Conservation (phyloP, 2,113 vertebrate genomes). For the Cinclus mexicanus region DNA sequence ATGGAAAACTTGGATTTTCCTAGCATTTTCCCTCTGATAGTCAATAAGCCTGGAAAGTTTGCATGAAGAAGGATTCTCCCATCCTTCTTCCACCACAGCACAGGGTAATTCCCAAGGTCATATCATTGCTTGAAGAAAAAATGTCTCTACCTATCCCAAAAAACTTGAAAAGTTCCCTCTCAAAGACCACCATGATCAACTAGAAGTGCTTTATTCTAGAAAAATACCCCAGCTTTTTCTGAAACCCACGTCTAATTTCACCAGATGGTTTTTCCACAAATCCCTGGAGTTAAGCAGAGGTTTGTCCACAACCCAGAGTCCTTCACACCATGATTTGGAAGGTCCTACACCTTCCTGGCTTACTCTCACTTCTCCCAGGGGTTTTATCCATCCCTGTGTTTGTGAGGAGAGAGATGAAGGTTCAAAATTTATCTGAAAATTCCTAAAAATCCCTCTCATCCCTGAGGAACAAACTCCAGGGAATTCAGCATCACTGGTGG, state of each 20-base stretch:
- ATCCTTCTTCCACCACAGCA: neutral
- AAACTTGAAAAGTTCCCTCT: rapidly evolving
- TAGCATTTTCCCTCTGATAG: neutral
- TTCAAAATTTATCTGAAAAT: neutral
- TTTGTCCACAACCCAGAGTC: neutral
- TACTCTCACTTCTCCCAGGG: neutral
- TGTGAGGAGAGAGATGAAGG: neutral
- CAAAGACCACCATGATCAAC: neutral
- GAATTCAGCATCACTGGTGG: neutral
- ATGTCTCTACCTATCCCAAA: neutral
- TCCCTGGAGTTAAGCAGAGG: neutral
- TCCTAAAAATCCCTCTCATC: neutral
- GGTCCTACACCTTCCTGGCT: neutral
- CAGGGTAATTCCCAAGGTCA: neutral
- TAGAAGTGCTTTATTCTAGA: neutral
- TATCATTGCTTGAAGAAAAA: neutral
- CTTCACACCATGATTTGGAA: neutral
- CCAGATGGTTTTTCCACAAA: neutral
- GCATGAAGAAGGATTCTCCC: neutral
- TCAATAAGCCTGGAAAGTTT: neutral
- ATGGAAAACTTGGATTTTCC: neutral
- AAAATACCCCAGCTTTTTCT: neutral
- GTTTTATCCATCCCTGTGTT: neutral
- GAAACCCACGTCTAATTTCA: neutral
- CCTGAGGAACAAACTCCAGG: neutral